These are phyloP conservation scores for Homalodisca vitripennis DNA, from an alignment of 1,140 invertebrate species.

Conservation along the genomic window DNA sequence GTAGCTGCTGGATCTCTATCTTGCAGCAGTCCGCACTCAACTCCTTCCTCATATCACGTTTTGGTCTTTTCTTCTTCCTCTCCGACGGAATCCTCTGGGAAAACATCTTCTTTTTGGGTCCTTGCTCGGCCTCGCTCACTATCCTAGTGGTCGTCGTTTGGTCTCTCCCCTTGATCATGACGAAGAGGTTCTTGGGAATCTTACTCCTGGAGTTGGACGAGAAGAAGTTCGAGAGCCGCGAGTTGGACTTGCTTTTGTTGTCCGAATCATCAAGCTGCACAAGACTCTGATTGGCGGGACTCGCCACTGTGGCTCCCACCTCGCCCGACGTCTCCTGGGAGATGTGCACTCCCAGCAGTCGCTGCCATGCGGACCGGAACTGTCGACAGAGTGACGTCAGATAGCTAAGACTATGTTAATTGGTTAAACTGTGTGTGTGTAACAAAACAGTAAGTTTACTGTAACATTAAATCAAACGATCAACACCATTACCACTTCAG, in stretches of 20 bases:
- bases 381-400: slow-evolving; percentile 33
- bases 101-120: background rate
- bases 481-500: too few species aligned
- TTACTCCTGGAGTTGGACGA: background rate
- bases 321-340: slow-evolving; percentile 14
- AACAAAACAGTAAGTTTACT: too few species aligned
- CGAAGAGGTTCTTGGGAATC: background rate
- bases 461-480: too few species aligned
- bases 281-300: slow-evolving; percentile 21
- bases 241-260: background rate
- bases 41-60: background rate
- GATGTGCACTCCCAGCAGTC: slow-evolving; percentile 24
- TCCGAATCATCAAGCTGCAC: background rate
- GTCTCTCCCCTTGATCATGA: background rate
- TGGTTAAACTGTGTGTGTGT: too few species aligned
- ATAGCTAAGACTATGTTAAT: too few species aligned
- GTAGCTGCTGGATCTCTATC: background rate
- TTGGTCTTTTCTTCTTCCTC: slow-evolving; percentile 6
- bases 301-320: slow-evolving; percentile 2
- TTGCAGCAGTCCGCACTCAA: background rate
- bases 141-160: slow-evolving; percentile 1
- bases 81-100: background rate
- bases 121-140: background rate
- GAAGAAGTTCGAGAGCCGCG: background rate
- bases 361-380: slow-evolving; percentile 40